Evolutionary conservation across 1,140 invertebrate species (phyloP), one percentile per base, ranked within the genome.

Genomic region (Hydropsyche tenuis): DNA sequence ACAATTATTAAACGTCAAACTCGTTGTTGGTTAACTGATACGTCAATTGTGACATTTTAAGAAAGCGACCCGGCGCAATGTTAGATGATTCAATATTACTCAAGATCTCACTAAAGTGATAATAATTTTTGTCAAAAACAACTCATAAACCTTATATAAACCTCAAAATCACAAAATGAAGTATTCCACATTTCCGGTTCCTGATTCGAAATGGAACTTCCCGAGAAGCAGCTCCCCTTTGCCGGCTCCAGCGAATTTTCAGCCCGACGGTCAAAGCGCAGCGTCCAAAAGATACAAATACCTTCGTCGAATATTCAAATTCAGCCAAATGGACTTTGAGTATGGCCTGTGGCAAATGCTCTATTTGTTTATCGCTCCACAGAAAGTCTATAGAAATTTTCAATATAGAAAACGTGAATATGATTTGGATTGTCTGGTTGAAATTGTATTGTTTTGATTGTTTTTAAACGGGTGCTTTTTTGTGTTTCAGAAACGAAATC

Each of bases 321-420:
- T 96, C 81, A 89, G 95, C 80, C 97, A 99, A 86, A 99, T 99
- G 98, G 98, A 99, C 84, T 99, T 99, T 87, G 96, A 99, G 82
- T 99, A 97, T 88, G 98, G 97, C 1, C 86, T 94, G 11, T 99
- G 97, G 97, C 98, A 99, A 89, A 99, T 99, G 95, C 85, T 98
- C 0, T 98, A 98, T 84, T 86, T 99, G 64, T 96, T 99, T 84
- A 88, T 94, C 69, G 88, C 96, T 0, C 98, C 98, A 23, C 96
- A 99, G 82, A 99, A 98, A 90, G 96, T 99, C 1, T 99, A 98
- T 81, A 91, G 96, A 83, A 98, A 99, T 86, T 99, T 98, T 84
- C 93, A 97, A 79, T 99, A 98, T 85, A 91, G 98, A 85, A 99
- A 99, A 91, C 93, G 96, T 97, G 89, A 88, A 90, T 9, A 60